Evolutionary conservation across 2,888 invertebrate genomes (phyloP), one percentile per base, ranked within the genome.

Genomic region (Danaus chrysippus): DNA sequence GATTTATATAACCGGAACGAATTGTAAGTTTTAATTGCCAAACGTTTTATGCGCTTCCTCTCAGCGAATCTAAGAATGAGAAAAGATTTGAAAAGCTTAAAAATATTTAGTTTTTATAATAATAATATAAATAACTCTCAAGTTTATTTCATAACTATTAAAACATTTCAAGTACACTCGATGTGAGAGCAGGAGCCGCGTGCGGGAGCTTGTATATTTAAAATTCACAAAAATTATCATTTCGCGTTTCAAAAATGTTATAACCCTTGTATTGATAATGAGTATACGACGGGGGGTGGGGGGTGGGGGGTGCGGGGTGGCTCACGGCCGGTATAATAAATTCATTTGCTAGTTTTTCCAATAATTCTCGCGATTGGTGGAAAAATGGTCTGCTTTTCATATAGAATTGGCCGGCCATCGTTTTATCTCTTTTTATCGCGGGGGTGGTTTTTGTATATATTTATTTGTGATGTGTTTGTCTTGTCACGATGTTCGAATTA

Each of bases 281-380:
- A 86, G 85, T 83, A 85, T 78, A 75, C 73, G 66, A 63, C 56
- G 63, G 67, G 73, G n/a, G 71, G 65, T 63, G 69, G 68, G 58
- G 73, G 79, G 79, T 73, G 75, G 74, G n/a, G n/a, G 71, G 65
- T 63, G 69, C 68, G 58, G 73, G 79, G 79, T 73, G 75, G 74
- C 67, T 75, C 69, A 62, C 66, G 74, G 77, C 73, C 75, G 78
- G 78, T 75, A 82, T 87, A 87, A 87, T 90, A 88, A 87, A 87
- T 88, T 88, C 86, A 89, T 89, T 87, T 87, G 84, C 77, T 88
- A 90, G 89, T 90, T 89, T 90, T 89, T 90, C 84, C 88, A 80
- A 88, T 90, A 89, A 89, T 90, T 81, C 76, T 81, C 75, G 71
- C 87, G 77, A 90, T 90, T 90, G 90, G 90, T 85, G 84, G 87